These are phyloP conservation scores for Caiman crocodilus DNA, from an alignment of 2,797 vertebrate genomes.

Conservation along the genomic window DNA sequence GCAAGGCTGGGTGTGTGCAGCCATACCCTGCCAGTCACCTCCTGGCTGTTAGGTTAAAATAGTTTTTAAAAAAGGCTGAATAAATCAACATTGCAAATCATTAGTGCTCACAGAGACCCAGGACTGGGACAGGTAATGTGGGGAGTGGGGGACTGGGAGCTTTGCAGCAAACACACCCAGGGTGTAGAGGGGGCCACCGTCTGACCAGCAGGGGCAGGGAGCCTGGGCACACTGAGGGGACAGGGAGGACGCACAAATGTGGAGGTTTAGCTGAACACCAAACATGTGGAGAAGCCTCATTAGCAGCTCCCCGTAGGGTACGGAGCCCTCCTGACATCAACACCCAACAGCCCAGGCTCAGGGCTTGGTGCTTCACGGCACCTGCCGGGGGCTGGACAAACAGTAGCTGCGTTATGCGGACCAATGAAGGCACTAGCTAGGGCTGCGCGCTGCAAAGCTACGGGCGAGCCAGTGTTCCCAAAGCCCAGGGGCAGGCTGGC, in stretches of 20 bases:
- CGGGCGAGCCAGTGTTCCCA: not conserved
- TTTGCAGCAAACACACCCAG: not conserved
- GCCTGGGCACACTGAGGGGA: rapidly evolving
- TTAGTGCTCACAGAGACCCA: not conserved
- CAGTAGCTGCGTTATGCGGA: too few relatives aligned
- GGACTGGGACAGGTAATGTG: not conserved
- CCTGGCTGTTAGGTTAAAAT: not conserved
- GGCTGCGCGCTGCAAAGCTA: not conserved
- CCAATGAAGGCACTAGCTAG: not conserved
- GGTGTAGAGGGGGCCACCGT: not conserved
- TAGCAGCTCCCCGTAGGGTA: not conserved
- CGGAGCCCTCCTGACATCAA: not conserved
- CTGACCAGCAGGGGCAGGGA: not conserved
- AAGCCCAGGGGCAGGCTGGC: not conserved
- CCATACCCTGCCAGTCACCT: not conserved
- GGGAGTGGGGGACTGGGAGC: too few relatives aligned
- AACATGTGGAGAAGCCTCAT: not conserved
- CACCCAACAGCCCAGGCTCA: not conserved
- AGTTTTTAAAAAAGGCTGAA: not conserved
- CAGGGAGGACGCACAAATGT: not conserved
- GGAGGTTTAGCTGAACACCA: too few relatives aligned
- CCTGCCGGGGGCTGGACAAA: not conserved
- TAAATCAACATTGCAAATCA: not conserved
- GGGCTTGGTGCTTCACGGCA: not conserved
- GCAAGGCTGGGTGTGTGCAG: not conserved